Conservation (phyloP, 92 coral and sea anemone species). For the Galaxea fascicularis region DNA sequence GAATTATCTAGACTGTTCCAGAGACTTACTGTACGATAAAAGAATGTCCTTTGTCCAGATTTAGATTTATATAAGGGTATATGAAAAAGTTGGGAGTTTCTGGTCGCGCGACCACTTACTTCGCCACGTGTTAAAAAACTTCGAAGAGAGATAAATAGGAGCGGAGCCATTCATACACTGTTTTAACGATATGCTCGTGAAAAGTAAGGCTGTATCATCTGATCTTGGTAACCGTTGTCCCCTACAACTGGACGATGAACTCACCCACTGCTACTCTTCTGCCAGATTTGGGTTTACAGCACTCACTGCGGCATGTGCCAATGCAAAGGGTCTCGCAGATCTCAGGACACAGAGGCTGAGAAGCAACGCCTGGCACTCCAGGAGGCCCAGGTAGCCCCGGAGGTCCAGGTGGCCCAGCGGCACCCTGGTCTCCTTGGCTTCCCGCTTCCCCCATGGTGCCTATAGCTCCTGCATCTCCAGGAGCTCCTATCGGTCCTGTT, state of each 20-base stretch:
- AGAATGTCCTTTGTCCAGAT: too few species aligned
- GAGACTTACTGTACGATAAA: too few species aligned
- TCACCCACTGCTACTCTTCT: constrained; percentile 42
- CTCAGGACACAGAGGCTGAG: constrained; percentile 33
- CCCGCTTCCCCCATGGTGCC: constrained; percentile 41
- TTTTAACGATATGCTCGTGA: too few species aligned
- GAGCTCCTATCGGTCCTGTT: constrained; percentile 57
- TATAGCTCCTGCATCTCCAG: constrained; percentile 42
- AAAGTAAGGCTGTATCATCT: too few species aligned
- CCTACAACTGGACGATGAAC: not conserved
- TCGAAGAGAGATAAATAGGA: too few species aligned
- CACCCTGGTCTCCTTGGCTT: constrained; percentile 53
- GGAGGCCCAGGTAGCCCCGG: constrained; percentile 86
- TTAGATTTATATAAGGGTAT: too few species aligned
- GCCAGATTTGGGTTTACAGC: constrained; percentile 35
- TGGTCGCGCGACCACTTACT: too few species aligned
- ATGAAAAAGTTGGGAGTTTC: too few species aligned
- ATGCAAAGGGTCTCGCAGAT: constrained; percentile 64
- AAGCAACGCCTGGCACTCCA: constrained; percentile 75
- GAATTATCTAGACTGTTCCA: too few species aligned
- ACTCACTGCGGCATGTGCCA: constrained; percentile 47
- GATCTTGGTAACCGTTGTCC: not conserved
- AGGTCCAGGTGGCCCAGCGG: constrained; percentile 60
- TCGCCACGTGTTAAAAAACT: too few species aligned
- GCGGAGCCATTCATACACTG: too few species aligned